Evolutionary conservation across 1,140 invertebrate species (phyloP).

Genomic region (Scaptomyza pallida): DNA sequence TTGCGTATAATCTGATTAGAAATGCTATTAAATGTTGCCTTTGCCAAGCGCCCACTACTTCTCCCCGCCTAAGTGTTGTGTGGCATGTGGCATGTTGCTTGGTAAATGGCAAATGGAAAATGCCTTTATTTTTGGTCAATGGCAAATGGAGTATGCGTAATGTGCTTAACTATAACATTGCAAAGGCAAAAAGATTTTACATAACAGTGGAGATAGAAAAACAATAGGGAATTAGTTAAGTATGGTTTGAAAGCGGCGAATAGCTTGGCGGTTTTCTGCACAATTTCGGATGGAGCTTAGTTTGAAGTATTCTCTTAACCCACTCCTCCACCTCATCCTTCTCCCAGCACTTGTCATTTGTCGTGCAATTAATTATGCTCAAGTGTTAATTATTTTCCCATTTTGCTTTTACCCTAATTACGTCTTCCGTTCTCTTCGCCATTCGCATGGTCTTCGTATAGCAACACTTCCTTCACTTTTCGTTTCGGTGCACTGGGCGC

Average conservation of each 20-base stretch:
- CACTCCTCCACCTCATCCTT: neutral
- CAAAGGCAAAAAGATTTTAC: slow-evolving; percentile 14
- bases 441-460: slow-evolving; percentile 17
- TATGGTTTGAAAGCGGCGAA: neutral
- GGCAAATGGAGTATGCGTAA: slow-evolving; percentile 28
- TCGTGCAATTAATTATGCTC: slow-evolving; percentile 78
- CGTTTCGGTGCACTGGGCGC: slow-evolving; percentile 35
- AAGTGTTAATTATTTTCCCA: slow-evolving; percentile 78
- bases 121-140: slow-evolving; percentile 21
- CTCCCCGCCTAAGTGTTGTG: neutral
- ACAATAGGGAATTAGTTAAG: neutral
- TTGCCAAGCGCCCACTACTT: neutral
- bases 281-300: neutral
- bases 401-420: slow-evolving; percentile 76
- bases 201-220: too few species aligned
- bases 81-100: slow-evolving; percentile 13
- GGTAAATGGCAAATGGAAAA: neutral
- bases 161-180: slow-evolving; percentile 18
- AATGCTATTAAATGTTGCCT: slow-evolving; percentile 40
- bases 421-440: slow-evolving; percentile 58
- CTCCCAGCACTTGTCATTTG: slow-evolving; percentile 65
- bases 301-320: too few species aligned
- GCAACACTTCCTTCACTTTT: slow-evolving; percentile 16
- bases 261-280: slow-evolving; percentile 14
- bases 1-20: slow-evolving; percentile 48